A percentile compares a stretch with the other conserved stretches of the same genome.
phyloP scores from a whole-genome alignment of 2,797 vertebrate genomes.

The Arremon brunneinucha region DNA sequence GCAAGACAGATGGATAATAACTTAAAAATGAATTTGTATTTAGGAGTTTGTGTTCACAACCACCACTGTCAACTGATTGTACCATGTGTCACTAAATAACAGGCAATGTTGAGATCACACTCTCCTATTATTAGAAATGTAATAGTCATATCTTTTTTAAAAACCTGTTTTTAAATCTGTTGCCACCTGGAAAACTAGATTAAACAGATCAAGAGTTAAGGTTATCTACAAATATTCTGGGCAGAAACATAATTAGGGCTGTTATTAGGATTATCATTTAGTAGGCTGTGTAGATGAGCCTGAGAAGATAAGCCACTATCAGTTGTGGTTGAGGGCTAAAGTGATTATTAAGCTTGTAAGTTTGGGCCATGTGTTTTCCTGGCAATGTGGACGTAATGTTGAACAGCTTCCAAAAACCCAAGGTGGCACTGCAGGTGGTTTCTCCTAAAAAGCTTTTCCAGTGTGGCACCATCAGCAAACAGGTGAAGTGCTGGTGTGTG shows the following conservation, averaged over 20 bases:
- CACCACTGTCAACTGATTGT: slow-evolving; percentile 44
- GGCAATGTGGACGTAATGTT: slow-evolving; percentile 19
- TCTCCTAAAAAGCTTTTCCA: slow-evolving; percentile 22
- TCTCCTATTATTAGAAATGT: slow-evolving; percentile 69
- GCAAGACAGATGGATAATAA: not conserved
- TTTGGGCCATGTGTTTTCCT: slow-evolving; percentile 51
- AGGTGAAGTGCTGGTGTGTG: not conserved
- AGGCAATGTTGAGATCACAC: slow-evolving; percentile 61
- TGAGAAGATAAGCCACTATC: slow-evolving; percentile 66
- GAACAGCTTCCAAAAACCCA: slow-evolving; percentile 41
- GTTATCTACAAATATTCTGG: slow-evolving; percentile 71
- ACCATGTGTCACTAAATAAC: slow-evolving; percentile 58
- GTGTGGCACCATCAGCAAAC: not conserved
- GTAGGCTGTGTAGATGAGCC: slow-evolving; percentile 48
- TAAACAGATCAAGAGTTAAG: slow-evolving; percentile 74
- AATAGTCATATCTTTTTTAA: slow-evolving; percentile 73
- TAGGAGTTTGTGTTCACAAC: slow-evolving; percentile 44
- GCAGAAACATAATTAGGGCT: slow-evolving; percentile 70
- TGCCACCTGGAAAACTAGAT: slow-evolving; percentile 79
- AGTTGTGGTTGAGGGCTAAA: slow-evolving; percentile 56
- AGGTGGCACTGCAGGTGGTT: slow-evolving; percentile 3
- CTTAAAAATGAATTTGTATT: slow-evolving; percentile 49
- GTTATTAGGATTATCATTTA: slow-evolving; percentile 69
- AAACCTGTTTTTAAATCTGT: slow-evolving; percentile 75
- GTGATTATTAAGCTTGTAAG: slow-evolving; percentile 40